Evolutionary conservation across 2,888 invertebrate genomes (phyloP), one percentile per base, ranked within the genome.

Genomic region (Napeogenes sylphis): DNA sequence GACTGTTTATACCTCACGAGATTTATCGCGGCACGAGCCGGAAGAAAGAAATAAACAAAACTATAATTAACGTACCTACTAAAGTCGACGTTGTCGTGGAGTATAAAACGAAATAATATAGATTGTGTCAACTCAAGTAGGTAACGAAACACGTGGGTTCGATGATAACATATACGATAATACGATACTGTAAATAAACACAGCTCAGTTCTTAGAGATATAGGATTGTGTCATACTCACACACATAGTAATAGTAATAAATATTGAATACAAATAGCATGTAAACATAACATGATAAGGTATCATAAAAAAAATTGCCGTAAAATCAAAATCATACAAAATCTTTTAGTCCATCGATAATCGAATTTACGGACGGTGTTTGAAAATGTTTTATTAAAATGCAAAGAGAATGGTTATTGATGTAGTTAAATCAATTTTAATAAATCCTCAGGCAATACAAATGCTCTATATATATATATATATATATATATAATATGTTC

Each of bases 1-100:
- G 73, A 73, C 73, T 81, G 79, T 81, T 80, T 79, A 78, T 70
- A 70, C 72, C 68, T 64, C 55, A 46, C 64, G 68, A 76, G 80
- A 85, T 83, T 83, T 83, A 85, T 79, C 73, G 73, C 73, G 61
- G 69, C 73, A 68, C 76, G 72, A 75, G 73, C 81, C 81, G 81
- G 84, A 84, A 84, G 82, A 77, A 75, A 75, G 73, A 70, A 71
- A 77, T 83, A 84, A 84, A 85, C 85, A 83, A 67, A 68, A 75
- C 77, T 83, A 84, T 81, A 81, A 81, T 84, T 84, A 85, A 78
- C 30, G 35, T 6, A 35, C 35, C 6, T 5, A 35, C 4, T 35
- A 38, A 47, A 47, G 47, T 47, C 57, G 30, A 33, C 21, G 21
- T 45, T 61, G 47, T 66, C 62, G 55, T 58, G 56, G 12, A 12